Percentiles rank a stretch among this genome's conserved stretches.
phyloP scores from a whole-genome alignment of 2,888 invertebrate species.

The Phyllotreta striolata region DNA sequence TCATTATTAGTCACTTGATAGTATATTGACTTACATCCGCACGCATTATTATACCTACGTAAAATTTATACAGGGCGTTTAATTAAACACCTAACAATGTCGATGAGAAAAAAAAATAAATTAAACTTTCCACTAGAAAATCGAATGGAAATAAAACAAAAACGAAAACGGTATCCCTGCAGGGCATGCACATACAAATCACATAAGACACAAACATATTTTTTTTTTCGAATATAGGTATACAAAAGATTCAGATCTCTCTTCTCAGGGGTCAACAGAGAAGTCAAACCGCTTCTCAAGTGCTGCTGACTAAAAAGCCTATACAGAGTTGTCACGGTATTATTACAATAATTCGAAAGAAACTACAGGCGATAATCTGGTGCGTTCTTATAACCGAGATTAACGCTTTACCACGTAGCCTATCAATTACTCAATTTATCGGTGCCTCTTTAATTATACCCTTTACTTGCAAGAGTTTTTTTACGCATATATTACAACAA shows the following conservation, averaged over 20 bases:
- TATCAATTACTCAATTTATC: no score
- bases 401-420: no score
- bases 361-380: no score
- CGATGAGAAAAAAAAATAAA: conserved; percentile 2
- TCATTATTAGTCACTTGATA: conserved; percentile 14
- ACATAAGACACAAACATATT: conserved; percentile 10
- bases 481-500: no score
- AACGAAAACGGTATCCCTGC: conserved; percentile 2
- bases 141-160: conserved; percentile 13
- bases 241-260: conserved; percentile 33
- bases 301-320: conserved; percentile 16
- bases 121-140: conserved; percentile 22
- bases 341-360: not conserved
- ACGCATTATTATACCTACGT: conserved; percentile 1
- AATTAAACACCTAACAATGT: no score
- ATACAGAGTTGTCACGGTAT: conserved; percentile 22
- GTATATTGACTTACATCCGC: conserved; percentile 8
- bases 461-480: no score
- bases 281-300: conserved; percentile 37
- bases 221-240: conserved; percentile 21
- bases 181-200: conserved; percentile 8
- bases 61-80: no score
- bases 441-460: no score
- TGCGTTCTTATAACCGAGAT: no score
- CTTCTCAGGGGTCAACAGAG: conserved; percentile 34